Base-by-base conservation (phyloP, 2,888 invertebrate species). In the Clitarchus hookeri region DNA sequence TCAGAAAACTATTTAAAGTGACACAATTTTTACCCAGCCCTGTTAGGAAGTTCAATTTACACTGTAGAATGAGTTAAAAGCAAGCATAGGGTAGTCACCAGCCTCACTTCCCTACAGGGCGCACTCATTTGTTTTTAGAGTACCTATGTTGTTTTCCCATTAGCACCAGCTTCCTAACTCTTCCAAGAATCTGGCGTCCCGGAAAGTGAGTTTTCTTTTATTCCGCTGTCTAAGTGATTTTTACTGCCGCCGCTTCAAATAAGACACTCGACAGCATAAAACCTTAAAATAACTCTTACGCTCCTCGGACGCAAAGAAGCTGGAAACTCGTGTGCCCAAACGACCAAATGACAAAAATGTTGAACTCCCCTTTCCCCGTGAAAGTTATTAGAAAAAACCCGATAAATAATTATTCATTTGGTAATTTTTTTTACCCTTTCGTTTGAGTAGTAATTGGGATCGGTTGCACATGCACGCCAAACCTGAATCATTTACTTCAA, bases 51-150 rank as follows among this genome's bases (percentile, higher is more conserved):
- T 36, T 36, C 16, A 11, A 65, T n/a, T 65, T 65, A n/a, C 65
- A n/a, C n/a, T 65, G 65, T 6, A n/a, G 65, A 65, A n/a, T 65
- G 65, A n/a, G 65, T 65, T 65, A 8, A n/a, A 65, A 65, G 65
- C n/a, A 65, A 65, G 65, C n/a, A 0, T 65, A n/a, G 23, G 65
- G 1, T 65, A 65, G n/a, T 16, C n/a, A 23, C 65, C 23, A 65
- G 65, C 11, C 65, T 3, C 65, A n/a, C 23, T 65, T 65, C 65
- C 19, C 65, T n/a, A 65, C 0, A 65, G 65, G n/a, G 8, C 65
- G n/a, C 36, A 36, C 65, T 65, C 65, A 65, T 65, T 65, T 65
- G 65, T 65, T 65, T 65, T 65, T 65, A 65, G 65, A 65, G 65
- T 65, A 65, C 12, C 65, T 65, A 23, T 65, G 65, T 65, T 65